These are phyloP conservation scores for Scolopax rusticola DNA, from an alignment of 2,797 vertebrate species.

Conservation along the genomic window DNA sequence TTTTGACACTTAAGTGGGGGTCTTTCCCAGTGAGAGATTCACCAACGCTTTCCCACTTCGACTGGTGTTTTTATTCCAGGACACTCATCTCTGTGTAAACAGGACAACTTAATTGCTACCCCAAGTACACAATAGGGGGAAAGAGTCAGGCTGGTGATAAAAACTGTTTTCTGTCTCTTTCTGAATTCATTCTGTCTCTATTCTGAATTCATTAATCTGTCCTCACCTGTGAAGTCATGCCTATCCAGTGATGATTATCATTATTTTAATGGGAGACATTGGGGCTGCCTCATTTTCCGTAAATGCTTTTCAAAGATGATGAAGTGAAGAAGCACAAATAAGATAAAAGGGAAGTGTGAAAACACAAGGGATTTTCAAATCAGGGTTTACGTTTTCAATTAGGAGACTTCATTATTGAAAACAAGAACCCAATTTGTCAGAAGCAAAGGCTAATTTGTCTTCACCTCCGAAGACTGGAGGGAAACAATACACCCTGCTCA, in stretches of 20 bases:
- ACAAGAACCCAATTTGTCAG: slow-evolving; percentile 55
- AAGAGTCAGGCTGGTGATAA: background rate
- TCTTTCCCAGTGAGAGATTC: background rate
- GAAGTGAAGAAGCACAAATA: background rate
- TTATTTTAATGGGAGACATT: background rate
- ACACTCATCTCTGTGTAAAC: background rate
- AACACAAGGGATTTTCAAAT: slow-evolving; percentile 27
- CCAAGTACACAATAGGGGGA: background rate
- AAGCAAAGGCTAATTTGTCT: slow-evolving; percentile 66
- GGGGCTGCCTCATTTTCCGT: background rate
- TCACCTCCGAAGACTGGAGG: slow-evolving; percentile 14
- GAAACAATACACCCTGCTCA: slow-evolving; percentile 21
- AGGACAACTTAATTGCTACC: background rate
- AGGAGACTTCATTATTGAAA: slow-evolving; percentile 47
- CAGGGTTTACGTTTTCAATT: slow-evolving; percentile 49
- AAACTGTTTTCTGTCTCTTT: background rate
- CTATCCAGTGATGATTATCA: background rate
- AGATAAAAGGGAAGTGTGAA: slow-evolving; percentile 13
- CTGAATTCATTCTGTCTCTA: background rate
- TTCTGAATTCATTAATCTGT: background rate
- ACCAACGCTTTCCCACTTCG: background rate
- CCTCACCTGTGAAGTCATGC: background rate
- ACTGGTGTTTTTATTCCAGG: background rate
- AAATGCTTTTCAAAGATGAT: background rate
- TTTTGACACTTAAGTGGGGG: background rate